Base-by-base conservation (phyloP, 2,113 vertebrate species). In the Polyodon spathula region DNA sequence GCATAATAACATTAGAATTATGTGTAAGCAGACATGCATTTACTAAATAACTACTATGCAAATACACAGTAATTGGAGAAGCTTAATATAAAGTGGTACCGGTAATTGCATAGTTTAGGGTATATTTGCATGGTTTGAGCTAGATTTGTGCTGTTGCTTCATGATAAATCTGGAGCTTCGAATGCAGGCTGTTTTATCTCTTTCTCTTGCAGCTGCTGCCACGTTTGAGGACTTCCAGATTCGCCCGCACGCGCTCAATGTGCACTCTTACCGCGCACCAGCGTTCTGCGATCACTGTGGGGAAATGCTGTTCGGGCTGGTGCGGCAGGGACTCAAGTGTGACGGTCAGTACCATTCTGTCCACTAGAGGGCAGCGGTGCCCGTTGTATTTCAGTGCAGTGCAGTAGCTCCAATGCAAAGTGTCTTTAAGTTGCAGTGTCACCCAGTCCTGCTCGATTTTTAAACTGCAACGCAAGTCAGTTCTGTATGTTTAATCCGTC, bases 241-340 rank as follows among this genome's bases (percentile, higher is more conserved):
- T 58, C 88, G 92, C 6, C 92, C 91, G 0, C 92, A 94, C 0
- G 88, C 92, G 0, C 87, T 94, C 48, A 93, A 90, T 0, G 92
- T 94, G 46, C 92, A 94, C 71, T 94, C 92, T 0, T 94, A 94
- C 75, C 85, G 91, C 0, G 89, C 92, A 0, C 92, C 92, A 0
- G 91, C 92, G 27, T 94, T 94, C 85, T 94, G 92, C 2, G 92
- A 94, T 68, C 91, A 94, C 76, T 94, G 92, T 1, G 92, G 91
- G 4, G 92, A 94, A 74, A 94, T 94, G 92, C 81, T 94, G 46
- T 94, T 94, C 0, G 92, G 92, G 11, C 67, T 94, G 12, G 92
- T 94, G 68, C 83, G 92, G 63, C 92, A 94, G 68, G 92, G 92
- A 0, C 90, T 94, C 42, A 94, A 94, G 70, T 94, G 92, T 48